Base-by-base conservation (phyloP, 2,888 invertebrate genomes). In the Caenorhabditis sp. region DNA sequence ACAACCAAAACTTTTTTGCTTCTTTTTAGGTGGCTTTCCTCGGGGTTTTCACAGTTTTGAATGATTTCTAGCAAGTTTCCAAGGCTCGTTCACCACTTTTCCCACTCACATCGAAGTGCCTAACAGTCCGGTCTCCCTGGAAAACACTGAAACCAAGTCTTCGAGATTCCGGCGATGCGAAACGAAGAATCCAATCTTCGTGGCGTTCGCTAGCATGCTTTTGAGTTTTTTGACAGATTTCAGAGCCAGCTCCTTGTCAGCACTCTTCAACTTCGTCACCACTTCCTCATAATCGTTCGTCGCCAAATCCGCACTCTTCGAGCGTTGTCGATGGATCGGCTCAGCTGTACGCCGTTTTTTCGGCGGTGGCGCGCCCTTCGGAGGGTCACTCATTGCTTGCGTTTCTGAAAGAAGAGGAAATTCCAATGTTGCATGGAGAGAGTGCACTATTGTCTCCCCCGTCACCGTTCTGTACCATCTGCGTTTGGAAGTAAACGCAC, bases 151-250 rank as follows among this genome's bases (percentile, higher is more conserved):
- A 6, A 74, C 73, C 22, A 83, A 28, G 35, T 69, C 74, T 31
- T 83, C 83, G 3, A 83, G 10, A 59, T 83, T 83, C 49, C 44
- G 47, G 3, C 28, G 44, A 44, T 74, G 66, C 54, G 38, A 19
- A 38, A 83, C 83, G 35, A 83, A 83, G 10, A 22, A 28, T 1
- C 41, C 44, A 31, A 83, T 83, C 35, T 74, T 74, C 24, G 35
- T 5, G n/a, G 35, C 59, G 38, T 79, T 72, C 31, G 82, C 24
- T 24, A 83, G 51, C 58, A 75, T 63, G 19, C 38, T 19, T 26
- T 83, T 83, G 59, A 83, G n/a, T 22, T 59, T 54, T 58, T 63
- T 79, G 16, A 61, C 79, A 6, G 19, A 56, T 54, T 83, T 79
- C 59, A 56, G 26, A 5, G 79, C 73, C 31, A 49, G 8, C 8